Evolutionary conservation across 2,888 invertebrate species (phyloP).

Genomic region (Microchrysa polita): DNA sequence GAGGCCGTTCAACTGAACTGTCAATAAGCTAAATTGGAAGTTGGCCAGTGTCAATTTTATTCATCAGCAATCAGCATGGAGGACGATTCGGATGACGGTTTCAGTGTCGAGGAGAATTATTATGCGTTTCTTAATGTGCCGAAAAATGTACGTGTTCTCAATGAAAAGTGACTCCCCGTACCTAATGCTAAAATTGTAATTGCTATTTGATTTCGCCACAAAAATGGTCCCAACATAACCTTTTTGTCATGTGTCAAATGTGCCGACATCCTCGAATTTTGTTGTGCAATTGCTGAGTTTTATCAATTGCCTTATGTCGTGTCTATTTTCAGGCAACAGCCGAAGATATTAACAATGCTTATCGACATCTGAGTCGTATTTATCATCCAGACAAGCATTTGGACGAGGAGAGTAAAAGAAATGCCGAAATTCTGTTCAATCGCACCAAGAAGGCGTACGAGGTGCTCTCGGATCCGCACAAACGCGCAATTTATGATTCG

Average conservation of each 20-base stretch:
- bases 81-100: slow-evolving; percentile 74
- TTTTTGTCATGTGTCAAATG: slow-evolving; percentile 19
- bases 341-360: slow-evolving; percentile 94
- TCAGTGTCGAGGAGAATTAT: slow-evolving; percentile 80
- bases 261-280: slow-evolving; percentile 31
- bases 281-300: slow-evolving; percentile 36
- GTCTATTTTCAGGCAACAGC: slow-evolving; percentile 77
- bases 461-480: slow-evolving; percentile 92
- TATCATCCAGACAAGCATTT: slow-evolving; percentile 98
- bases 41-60: slow-evolving; percentile 11
- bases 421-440: slow-evolving; percentile 92
- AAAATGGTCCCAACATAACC: slow-evolving; percentile 19
- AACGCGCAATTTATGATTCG: slow-evolving; percentile 93
- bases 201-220: slow-evolving; percentile 25
- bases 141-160: slow-evolving; percentile 73
- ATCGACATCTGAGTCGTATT: slow-evolving; percentile 87
- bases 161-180: neutral
- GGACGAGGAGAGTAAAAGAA: slow-evolving; percentile 81
- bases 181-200: neutral
- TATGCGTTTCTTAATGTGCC: slow-evolving; percentile 88
- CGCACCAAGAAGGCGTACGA: slow-evolving; percentile 94
- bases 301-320: neutral
- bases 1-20: neutral
- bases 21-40: slow-evolving; percentile 2
- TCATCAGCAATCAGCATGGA: slow-evolving; percentile 67